These are phyloP conservation scores for Daboia siamensis DNA, from an alignment of 2,113 vertebrate genomes.

Conservation along the genomic window DNA sequence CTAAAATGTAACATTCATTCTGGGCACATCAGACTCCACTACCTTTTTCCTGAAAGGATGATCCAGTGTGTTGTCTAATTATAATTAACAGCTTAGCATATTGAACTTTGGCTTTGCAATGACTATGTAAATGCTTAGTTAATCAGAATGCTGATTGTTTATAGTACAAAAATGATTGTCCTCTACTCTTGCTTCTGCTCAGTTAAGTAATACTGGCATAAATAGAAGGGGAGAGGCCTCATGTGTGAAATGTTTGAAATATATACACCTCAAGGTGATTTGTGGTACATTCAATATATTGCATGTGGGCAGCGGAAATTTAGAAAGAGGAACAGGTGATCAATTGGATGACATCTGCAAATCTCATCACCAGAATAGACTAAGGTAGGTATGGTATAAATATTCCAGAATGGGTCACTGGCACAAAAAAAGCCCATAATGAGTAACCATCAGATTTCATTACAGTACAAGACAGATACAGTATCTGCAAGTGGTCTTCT, in stretches of 20 bases:
- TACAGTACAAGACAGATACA: background rate
- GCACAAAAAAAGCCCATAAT: background rate
- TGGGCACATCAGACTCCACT: background rate
- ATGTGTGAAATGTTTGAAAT: background rate
- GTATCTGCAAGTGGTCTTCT: background rate
- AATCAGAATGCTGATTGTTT: background rate
- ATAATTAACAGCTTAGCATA: background rate
- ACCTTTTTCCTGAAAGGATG: background rate
- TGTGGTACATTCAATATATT: background rate
- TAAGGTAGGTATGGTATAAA: conserved; percentile 15
- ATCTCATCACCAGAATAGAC: background rate
- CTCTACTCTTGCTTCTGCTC: background rate
- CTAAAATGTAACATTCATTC: background rate
- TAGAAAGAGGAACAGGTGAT: background rate
- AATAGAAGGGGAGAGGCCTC: too few relatives aligned
- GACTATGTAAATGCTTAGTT: background rate
- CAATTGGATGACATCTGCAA: background rate
- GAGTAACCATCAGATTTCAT: background rate
- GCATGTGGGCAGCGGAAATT: rapidly evolving
- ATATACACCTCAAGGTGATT: background rate
- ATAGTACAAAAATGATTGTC: background rate
- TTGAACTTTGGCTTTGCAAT: background rate
- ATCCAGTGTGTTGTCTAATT: background rate
- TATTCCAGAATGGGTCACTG: background rate
- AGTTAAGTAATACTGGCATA: background rate